These are phyloP conservation scores for Lochmaea crataegi DNA, from an alignment of 2,888 invertebrate species.

Conservation along the genomic window DNA sequence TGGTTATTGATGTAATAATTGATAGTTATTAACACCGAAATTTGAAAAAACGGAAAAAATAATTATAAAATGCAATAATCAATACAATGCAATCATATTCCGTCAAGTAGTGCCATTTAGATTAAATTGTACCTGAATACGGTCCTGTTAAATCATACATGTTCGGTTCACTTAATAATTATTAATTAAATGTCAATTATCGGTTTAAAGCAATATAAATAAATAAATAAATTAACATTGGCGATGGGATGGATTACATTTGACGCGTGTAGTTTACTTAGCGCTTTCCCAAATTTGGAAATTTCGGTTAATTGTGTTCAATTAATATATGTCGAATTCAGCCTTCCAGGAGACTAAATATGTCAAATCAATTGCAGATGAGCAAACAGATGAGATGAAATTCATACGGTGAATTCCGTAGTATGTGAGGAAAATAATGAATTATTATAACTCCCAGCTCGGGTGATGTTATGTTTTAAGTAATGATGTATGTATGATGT, in stretches of 20 bases:
- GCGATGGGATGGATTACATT: slow-evolving; percentile 28
- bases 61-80: too few relatives aligned
- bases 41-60: too few relatives aligned
- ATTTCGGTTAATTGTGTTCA: slow-evolving; percentile 29
- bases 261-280: slow-evolving; percentile 31
- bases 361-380: slow-evolving; percentile 33
- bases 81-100: too few relatives aligned
- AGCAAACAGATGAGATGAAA: slow-evolving; percentile 23
- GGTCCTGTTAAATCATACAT: too few relatives aligned
- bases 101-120: too few relatives aligned
- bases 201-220: too few relatives aligned
- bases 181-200: too few relatives aligned
- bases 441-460: neutral
- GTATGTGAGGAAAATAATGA: slow-evolving; percentile 11
- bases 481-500: neutral
- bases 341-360: slow-evolving; percentile 24
- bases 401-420: slow-evolving; percentile 16
- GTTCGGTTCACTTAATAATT: too few relatives aligned
- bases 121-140: too few relatives aligned
- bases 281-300: slow-evolving; percentile 19
- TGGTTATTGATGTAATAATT: too few relatives aligned
- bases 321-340: slow-evolving; percentile 27
- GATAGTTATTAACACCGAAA: too few relatives aligned
- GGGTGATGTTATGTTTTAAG: neutral
- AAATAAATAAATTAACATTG: slow-evolving; percentile 7